Conservation (phyloP, 37 sponge, comb jelly and placozoan genomes). For the Cladorhizidae sp. region DNA sequence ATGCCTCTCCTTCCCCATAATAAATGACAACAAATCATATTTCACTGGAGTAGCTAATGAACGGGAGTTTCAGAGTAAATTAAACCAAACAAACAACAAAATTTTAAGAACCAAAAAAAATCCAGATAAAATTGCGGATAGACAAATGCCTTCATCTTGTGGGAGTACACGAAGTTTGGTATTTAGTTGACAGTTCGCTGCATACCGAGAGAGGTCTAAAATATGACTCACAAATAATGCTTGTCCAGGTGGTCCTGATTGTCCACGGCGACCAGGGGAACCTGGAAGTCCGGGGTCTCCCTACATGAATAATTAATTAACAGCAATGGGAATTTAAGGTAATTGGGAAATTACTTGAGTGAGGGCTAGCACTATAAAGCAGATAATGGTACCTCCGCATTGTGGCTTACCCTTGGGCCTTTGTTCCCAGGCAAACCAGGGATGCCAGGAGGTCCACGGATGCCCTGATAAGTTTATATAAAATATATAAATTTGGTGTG, state of each 20-base stretch:
- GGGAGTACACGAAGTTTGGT: not conserved
- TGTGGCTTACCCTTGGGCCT: conserved; percentile 56
- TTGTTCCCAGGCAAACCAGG: conserved; percentile 60
- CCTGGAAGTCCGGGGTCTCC: conserved; percentile 67
- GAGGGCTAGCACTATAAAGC: too few species aligned
- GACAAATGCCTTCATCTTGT: not conserved
- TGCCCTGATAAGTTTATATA: conserved; percentile 20
- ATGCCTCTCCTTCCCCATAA: too few species aligned
- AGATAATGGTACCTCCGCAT: too few species aligned
- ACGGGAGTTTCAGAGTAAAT: not conserved
- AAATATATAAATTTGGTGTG: not conserved
- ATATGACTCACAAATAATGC: conserved; percentile 39
- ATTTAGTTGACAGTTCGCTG: not conserved
- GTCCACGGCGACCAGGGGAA: conserved; percentile 46
- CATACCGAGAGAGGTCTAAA: not conserved
- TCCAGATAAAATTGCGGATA: not conserved
- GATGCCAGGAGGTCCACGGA: conserved; percentile 52
- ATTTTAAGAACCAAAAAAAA: not conserved
- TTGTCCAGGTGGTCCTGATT: conserved; percentile 78
- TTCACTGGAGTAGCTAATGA: too few species aligned
- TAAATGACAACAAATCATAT: too few species aligned
- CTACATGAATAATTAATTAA: too few species aligned
- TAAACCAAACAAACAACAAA: conserved; percentile 1
- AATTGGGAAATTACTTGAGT: too few species aligned
- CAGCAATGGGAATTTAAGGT: too few species aligned